These are phyloP conservation scores for Pemphigus obesinymphae DNA, from an alignment of 1,140 invertebrate species.

Conservation along the genomic window DNA sequence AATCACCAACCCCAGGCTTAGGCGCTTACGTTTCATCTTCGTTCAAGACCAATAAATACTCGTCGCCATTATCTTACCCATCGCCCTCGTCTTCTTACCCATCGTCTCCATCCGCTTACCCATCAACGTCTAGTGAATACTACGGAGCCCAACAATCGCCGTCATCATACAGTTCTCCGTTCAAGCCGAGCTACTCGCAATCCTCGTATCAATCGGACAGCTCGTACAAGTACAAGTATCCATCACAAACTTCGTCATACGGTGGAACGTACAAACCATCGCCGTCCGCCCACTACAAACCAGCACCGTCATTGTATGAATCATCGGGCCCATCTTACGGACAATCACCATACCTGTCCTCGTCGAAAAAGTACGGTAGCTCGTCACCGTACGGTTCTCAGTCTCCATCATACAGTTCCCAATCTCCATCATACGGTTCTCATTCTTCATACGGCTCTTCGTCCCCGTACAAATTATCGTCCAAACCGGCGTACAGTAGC, in stretches of 20 bases:
- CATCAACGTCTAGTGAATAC: constrained; percentile 3
- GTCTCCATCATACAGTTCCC: not conserved
- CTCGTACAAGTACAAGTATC: not conserved
- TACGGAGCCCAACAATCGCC: not conserved
- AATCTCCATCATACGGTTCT: not conserved
- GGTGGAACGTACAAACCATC: not conserved
- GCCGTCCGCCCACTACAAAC: not conserved
- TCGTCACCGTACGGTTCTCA: not conserved
- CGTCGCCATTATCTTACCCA: not conserved
- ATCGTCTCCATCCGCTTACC: too few relatives aligned
- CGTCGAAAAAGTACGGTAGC: constrained; percentile 5
- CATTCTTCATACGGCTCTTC: not conserved
- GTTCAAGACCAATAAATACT: constrained; percentile 5
- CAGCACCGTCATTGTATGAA: not conserved
- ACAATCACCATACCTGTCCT: not conserved
- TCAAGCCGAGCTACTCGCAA: not conserved
- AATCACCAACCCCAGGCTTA: not conserved
- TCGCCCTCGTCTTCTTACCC: too few relatives aligned
- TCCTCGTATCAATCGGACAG: not conserved
- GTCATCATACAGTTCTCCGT: not conserved
- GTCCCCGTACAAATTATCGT: not conserved
- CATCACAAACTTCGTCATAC: not conserved
- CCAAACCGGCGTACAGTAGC: not conserved
- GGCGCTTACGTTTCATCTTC: not conserved
- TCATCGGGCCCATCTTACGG: not conserved